A percentile compares a stretch with the other conserved stretches of the same genome.
Conservation (phyloP, 2,888 invertebrate species). For the Laothoe populi region DNA sequence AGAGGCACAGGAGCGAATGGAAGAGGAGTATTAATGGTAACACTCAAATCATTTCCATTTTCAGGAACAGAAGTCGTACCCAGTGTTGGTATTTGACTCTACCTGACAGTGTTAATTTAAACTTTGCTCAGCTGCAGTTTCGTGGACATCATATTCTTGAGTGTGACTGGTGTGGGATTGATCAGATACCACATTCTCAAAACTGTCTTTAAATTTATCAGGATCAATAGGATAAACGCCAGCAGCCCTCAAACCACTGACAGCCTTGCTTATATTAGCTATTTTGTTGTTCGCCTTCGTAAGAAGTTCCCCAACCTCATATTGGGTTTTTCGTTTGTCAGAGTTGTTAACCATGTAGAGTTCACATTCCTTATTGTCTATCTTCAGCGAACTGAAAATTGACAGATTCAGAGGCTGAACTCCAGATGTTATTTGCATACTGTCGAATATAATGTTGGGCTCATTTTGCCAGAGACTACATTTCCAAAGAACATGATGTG, state of each 20-base stretch:
- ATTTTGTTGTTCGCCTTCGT: slow-evolving; percentile 3
- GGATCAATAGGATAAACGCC: slow-evolving; percentile 15
- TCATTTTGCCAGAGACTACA: too few species aligned
- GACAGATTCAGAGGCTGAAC: neutral
- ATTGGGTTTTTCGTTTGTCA: slow-evolving; percentile 13
- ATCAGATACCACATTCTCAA: too few species aligned
- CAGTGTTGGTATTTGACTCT: neutral
- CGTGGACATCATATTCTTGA: too few species aligned
- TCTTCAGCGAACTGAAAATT: neutral
- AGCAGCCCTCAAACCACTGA: slow-evolving; percentile 12
- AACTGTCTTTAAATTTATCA: neutral
- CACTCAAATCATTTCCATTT: too few species aligned
- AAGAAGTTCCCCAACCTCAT: slow-evolving; percentile 10
- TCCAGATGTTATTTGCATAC: too few species aligned
- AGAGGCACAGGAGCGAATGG: too few species aligned
- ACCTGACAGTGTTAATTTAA: neutral
- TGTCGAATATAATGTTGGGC: too few species aligned
- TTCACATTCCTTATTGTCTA: neutral
- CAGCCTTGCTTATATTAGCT: slow-evolving; percentile 10
- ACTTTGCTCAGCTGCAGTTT: neutral
- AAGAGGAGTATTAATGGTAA: neutral
- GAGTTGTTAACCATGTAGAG: slow-evolving; percentile 13
- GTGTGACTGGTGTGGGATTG: too few species aligned
- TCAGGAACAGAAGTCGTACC: neutral
- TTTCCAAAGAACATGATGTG: too few species aligned